Base-by-base conservation (phyloP, 2,113 vertebrate species). In the Salvator merianae region DNA sequence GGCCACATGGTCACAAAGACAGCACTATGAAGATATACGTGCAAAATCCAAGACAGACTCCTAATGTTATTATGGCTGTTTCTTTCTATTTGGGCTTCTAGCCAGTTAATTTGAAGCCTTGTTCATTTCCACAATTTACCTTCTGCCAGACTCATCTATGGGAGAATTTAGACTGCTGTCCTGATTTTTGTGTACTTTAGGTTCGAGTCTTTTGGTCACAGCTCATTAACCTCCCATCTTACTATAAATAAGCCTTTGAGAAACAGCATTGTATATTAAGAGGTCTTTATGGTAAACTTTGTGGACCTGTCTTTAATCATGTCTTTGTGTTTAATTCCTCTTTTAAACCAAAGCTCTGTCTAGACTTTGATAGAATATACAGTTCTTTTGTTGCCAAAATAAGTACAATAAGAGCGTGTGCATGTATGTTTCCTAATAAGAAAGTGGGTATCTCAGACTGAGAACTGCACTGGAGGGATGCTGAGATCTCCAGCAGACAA, bases 401-500 rank as follows among this genome's bases (percentile, higher is more conserved):
- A 36, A 81, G 68, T 55, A 36, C 28, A 77, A 59, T 55, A 59
- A 77, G 63, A 26, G 32, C 36, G 69, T 32, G 34, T 77, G 72
- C 82, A 87, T 88, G 28, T 13, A 85, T 88, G 72, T 92, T 92
- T 93, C 55, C 79, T 91, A 91, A 93, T 0, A 5, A 91, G 89
- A 85, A 69, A 40, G 6, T 26, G 72, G 79, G 84, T 84, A 89
- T 72, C 74, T 85, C 84, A 72, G 87, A 47, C 28, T 34, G 53
- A 88, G 88, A 84, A 88, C 88, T 0, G 0, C 82, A 87, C 87
- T 89, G 90, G 81, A 79, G 79, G 92, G 86, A 88, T 92, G 89
- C 91, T 94, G 91, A 94, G 91, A 93, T 94, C 87, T 91, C 91
- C 90, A 78, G 87, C 87, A 90, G 89, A 93, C 91, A 93, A 95